Evolutionary conservation across 1,140 invertebrate species (phyloP).

Genomic region (Bombus confusus): DNA sequence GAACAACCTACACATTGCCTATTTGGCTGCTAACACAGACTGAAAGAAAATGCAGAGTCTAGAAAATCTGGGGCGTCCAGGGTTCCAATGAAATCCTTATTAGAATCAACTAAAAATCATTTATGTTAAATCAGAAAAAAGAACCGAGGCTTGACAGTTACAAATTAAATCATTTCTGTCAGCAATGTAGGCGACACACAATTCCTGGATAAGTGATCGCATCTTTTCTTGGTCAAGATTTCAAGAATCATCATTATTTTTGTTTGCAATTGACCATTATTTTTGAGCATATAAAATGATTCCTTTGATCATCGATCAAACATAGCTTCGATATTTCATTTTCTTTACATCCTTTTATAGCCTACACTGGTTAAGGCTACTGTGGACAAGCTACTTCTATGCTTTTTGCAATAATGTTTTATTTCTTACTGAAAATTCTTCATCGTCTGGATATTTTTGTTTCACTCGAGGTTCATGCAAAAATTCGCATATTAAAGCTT

Average conservation of each 20-base stretch:
- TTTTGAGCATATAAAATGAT: neutral
- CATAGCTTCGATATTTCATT: too few species aligned
- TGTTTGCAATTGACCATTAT: neutral
- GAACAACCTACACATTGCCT: slow-evolving; percentile 78
- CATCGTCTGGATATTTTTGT: too few species aligned
- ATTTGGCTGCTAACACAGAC: slow-evolving; percentile 78
- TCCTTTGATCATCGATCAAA: too few species aligned
- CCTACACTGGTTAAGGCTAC: too few species aligned
- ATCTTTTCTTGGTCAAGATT: neutral
- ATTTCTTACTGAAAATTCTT: too few species aligned
- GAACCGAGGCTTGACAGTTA: neutral
- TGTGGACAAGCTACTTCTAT: too few species aligned
- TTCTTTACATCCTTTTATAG: too few species aligned
- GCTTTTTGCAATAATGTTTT: too few species aligned
- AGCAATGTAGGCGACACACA: neutral
- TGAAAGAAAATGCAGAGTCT: slow-evolving; percentile 73
- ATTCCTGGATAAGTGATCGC: neutral
- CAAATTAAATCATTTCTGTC: neutral
- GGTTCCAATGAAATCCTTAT: neutral
- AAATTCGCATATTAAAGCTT: too few species aligned
- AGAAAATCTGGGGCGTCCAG: slow-evolving; percentile 74
- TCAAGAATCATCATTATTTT: neutral
- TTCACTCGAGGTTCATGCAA: too few species aligned
- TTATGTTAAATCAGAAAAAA: neutral
- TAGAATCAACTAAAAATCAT: neutral